A percentile compares a stretch with the other conserved stretches of the same genome.
Evolutionary conservation across 2,113 vertebrate genomes (phyloP).

Genomic region (Sylvietta virens): DNA sequence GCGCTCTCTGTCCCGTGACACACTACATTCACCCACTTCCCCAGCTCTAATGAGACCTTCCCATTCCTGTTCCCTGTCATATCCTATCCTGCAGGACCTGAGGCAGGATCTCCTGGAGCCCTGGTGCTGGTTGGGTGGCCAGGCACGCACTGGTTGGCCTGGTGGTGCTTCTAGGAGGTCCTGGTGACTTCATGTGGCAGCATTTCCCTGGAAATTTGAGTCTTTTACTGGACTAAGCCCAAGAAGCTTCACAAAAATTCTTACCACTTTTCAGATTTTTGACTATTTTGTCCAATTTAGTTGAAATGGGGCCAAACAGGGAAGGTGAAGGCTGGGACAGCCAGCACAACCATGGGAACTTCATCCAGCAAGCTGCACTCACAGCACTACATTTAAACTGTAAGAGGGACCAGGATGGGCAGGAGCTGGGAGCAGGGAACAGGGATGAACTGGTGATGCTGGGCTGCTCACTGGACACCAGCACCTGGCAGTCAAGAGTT

Average conservation of each 20-base stretch:
- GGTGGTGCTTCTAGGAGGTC: neutral
- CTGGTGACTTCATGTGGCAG: fast-evolving
- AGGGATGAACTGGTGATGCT: neutral
- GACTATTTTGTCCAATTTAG: neutral
- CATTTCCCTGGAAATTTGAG: neutral
- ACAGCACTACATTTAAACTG: fast-evolving
- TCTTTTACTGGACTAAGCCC: neutral
- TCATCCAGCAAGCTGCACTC: neutral
- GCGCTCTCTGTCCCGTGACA: fast-evolving
- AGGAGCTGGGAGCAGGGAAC: neutral
- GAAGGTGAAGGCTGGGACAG: neutral
- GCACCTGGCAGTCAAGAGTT: neutral
- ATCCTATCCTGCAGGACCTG: neutral
- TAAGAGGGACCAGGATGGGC: neutral
- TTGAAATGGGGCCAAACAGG: neutral
- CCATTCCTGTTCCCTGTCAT: fast-evolving
- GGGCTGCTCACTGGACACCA: neutral
- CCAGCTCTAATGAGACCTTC: neutral
- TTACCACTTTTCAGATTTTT: neutral
- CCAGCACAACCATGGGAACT: fast-evolving
- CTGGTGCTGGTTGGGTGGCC: neutral
- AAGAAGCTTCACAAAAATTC: neutral
- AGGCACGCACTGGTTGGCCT: fast-evolving
- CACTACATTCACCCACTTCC: no score
- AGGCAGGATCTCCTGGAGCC: neutral